Conservation (phyloP, 2,113 vertebrate species). For the Thermophis baileyi region DNA sequence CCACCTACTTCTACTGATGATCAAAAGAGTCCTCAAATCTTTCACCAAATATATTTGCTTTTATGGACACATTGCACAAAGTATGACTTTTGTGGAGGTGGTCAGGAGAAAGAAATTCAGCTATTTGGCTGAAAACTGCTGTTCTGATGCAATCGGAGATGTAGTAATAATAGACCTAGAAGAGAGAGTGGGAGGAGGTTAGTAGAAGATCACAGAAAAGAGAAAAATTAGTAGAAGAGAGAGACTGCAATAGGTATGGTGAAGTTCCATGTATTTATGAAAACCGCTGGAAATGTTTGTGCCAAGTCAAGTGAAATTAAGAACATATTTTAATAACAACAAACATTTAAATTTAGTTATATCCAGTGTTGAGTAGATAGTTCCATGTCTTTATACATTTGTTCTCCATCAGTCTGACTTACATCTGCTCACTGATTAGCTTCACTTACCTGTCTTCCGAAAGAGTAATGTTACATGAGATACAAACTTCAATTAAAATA, state of each 20-base stretch:
- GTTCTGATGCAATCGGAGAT: neutral
- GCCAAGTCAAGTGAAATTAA: neutral
- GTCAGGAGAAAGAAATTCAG: neutral
- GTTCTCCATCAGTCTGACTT: neutral
- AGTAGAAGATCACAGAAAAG: neutral
- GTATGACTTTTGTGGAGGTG: constrained; percentile 7
- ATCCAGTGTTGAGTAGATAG: neutral
- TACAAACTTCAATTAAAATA: neutral
- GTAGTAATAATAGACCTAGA: neutral
- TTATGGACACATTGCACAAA: neutral
- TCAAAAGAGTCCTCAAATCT: neutral
- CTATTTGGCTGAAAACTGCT: neutral
- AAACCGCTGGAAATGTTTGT: neutral
- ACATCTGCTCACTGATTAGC: neutral
- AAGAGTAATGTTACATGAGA: neutral
- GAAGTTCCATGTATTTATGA: neutral
- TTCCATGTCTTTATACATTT: neutral
- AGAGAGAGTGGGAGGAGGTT: neutral
- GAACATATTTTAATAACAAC: neutral
- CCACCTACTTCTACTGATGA: neutral
- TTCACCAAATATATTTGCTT: neutral
- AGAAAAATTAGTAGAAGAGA: neutral
- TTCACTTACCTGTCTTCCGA: neutral
- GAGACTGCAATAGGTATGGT: neutral
- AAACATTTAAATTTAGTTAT: neutral